Evolutionary conservation across 2,113 vertebrate genomes (phyloP), one percentile per base, ranked within the genome.

Genomic region (Notothenia rossii): DNA sequence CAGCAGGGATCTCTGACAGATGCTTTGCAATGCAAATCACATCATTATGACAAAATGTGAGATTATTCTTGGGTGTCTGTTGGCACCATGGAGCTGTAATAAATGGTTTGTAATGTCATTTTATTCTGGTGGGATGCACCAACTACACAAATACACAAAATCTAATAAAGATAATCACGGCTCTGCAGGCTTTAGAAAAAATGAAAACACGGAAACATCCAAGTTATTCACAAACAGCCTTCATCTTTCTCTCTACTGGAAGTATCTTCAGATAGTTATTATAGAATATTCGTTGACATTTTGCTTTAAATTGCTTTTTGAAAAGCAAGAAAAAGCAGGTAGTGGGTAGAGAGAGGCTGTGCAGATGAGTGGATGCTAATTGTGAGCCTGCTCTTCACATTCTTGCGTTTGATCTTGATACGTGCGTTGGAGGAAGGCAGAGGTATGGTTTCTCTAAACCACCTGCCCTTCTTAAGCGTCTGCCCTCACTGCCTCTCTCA

Each of bases 11-110:
- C 62, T 84, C 78, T 72, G 67, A 89, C 79, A 74, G 87, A 82
- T 74, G 67, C 84, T 93, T 94, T 93, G 87, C 86, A 82, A 92
- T 92, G 90, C 91, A 93, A 94, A 94, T 91, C 49, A 45, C 72
- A 84, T 93, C 87, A 86, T 92, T 92, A 90, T 83, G 77, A 81
- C 84, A 79, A 90, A 83, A 71, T 84, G 63, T 79, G 79, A 89
- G 75, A 89, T 91, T 90, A 90, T 91, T 89, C 83, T 82, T 70
- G 48, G 60, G 81, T 75, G 62, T 73, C 74, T 79, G 76, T 58
- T 36, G 55, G 63, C 86, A 86, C 74, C 58, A 10, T 74, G 77
- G 69, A 88, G 51, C 71, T 54, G 29, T 22, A 81, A 81, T 86
- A 89, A 92, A 92, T 72, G 48, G 51, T 33, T 81, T 66, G 87